Evolutionary conservation across 2,113 vertebrate genomes (phyloP), one percentile per base, ranked within the genome.

Genomic region (Excalfactoria chinensis): DNA sequence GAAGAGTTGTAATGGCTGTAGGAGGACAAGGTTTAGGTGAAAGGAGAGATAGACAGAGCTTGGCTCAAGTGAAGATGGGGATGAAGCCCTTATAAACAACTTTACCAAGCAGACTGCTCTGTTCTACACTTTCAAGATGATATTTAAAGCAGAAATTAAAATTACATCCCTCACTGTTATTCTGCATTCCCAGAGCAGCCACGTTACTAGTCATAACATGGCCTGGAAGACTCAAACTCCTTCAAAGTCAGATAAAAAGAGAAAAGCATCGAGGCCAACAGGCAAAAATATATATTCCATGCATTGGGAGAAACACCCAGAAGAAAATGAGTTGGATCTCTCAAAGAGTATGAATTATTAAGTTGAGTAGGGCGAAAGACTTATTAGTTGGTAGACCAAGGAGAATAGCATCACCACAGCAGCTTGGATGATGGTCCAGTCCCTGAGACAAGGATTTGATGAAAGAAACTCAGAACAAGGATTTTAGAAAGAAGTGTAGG

Each of bases 61-160:
- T 78, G 26, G 30, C 15, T 91, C 35, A 56, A 25, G 40, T 13
- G 21, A 81, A 10, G 22, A 32, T 77, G 20, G 21, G 40, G 21
- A 64, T 40, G n/a, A 76, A 79, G 26, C 13, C n/a, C 6, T 74
- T 64, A n/a, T 17, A 56, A 55, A 49, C 71, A 62, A 43, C 15
- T 28, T 30, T 35, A 58, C 4, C 1, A 41, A 40, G 18, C 10
- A 72, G 20, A 13, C 69, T 66, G 5, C 9, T 84, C 23, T 71
- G 6, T 55, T 0, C 2, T 69, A 44, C 11, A 15, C 21, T 85
- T 81, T 26, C 3, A 28, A 73, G 59, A 5, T 55, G 49, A 14
- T 82, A 76, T 70, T 83, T 86, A 74, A 83, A 69, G 34, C 46
- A 86, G 35, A 63, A 80, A 70, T 74, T 70, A 89, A 91, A 89